Evolutionary conservation across 2,888 invertebrate genomes (phyloP).

Genomic region (Scaptomyza flava): DNA sequence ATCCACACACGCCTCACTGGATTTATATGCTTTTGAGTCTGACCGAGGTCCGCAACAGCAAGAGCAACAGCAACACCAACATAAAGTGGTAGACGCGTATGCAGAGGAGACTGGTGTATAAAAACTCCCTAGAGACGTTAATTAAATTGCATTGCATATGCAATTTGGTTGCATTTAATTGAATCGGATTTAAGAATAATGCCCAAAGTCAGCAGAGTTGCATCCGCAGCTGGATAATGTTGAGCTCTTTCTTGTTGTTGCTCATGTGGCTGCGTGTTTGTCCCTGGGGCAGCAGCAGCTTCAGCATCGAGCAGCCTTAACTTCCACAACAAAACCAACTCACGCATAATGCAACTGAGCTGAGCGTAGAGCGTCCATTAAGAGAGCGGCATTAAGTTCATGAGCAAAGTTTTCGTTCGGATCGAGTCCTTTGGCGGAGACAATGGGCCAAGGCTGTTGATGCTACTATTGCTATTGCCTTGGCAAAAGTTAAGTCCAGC

Average conservation of each 20-base stretch:
- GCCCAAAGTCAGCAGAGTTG: constrained; percentile 66
- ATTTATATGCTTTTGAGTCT: constrained; percentile 68
- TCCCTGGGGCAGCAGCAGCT: constrained; percentile 19
- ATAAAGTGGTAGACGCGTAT: neutral
- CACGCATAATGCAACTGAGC: constrained; percentile 52
- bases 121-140: constrained; percentile 72
- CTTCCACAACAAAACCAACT: constrained; percentile 16
- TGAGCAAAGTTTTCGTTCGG: constrained; percentile 61
- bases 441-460: constrained; percentile 49
- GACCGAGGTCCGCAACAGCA: constrained; percentile 37
- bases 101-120: constrained; percentile 32
- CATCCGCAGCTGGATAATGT: constrained; percentile 30
- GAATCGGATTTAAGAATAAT: constrained; percentile 78
- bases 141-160: constrained; percentile 78
- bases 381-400: constrained; percentile 74
- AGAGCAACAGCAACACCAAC: neutral
- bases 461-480: constrained; percentile 3
- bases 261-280: constrained; percentile 39
- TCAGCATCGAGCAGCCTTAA: neutral
- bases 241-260: constrained; percentile 7
- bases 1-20: constrained; percentile 60
- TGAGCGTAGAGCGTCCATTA: constrained; percentile 30
- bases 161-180: constrained; percentile 76
- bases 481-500: constrained; percentile 38
- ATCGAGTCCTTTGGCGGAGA: constrained; percentile 43